These are phyloP conservation scores for Galbula dea DNA, from an alignment of 2,113 vertebrate species.

Conservation along the genomic window DNA sequence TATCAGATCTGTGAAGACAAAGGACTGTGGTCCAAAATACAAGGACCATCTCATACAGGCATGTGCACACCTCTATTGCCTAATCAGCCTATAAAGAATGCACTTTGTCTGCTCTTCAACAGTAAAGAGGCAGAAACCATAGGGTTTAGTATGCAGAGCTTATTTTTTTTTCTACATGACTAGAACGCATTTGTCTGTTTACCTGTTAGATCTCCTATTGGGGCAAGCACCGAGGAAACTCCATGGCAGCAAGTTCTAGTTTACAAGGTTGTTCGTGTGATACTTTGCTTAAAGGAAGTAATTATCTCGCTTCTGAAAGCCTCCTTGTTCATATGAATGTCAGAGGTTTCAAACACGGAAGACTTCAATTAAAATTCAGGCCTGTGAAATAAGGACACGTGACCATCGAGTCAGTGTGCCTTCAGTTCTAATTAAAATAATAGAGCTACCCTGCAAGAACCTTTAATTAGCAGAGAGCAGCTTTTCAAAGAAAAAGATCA, in stretches of 20 bases:
- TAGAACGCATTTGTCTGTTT: background rate
- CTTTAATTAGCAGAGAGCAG: background rate
- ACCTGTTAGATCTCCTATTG: background rate
- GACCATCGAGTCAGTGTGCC: background rate
- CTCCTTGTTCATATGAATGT: background rate
- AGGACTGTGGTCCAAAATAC: background rate
- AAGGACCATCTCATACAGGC: background rate
- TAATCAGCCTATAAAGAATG: background rate
- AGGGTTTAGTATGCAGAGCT: background rate
- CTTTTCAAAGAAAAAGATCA: background rate
- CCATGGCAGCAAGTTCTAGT: background rate
- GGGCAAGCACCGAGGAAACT: background rate
- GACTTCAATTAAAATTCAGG: background rate
- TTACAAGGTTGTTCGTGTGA: background rate
- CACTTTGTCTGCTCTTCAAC: background rate
- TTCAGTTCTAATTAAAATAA: background rate
- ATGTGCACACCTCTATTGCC: background rate
- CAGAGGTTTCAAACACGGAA: background rate
- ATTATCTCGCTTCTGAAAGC: background rate
- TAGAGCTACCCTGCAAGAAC: background rate
- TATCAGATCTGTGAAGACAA: background rate
- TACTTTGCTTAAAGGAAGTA: background rate
- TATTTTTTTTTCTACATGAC: background rate
- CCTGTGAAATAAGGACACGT: background rate
- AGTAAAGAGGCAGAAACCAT: accelerated